phyloP scores from a whole-genome alignment of 2,888 invertebrate genomes.

The Agrotis puta region DNA sequence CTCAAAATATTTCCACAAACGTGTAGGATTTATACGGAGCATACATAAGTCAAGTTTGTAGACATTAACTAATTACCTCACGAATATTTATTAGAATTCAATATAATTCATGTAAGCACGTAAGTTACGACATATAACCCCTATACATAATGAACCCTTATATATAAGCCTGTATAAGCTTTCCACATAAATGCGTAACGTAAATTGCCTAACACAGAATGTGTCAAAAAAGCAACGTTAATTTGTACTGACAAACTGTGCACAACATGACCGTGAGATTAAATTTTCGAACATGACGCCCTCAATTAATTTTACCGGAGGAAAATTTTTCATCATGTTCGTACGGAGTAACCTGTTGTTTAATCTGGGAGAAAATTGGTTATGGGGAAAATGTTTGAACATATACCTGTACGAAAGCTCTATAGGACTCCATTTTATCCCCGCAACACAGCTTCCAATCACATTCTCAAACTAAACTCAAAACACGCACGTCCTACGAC shows the following conservation, averaged over 20 bases:
- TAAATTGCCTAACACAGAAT: slow-evolving; percentile 80
- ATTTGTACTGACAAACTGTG: slow-evolving; percentile 79
- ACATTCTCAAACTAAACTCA: slow-evolving; percentile 62
- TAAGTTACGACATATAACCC: slow-evolving; percentile 46
- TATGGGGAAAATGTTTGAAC: slow-evolving; percentile 67
- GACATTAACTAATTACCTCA: slow-evolving; percentile 23
- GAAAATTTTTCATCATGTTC: slow-evolving; percentile 80
- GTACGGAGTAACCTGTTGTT: slow-evolving; percentile 72
- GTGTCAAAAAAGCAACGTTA: slow-evolving; percentile 78
- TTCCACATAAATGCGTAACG: slow-evolving; percentile 66
- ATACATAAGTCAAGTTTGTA: slow-evolving; percentile 8
- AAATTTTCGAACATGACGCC: slow-evolving; percentile 85
- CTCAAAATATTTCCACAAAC: background rate
- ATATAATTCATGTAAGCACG: slow-evolving; percentile 20
- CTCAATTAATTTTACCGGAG: slow-evolving; percentile 82
- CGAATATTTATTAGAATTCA: slow-evolving; percentile 38
- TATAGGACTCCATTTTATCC: slow-evolving; percentile 42
- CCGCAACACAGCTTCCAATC: slow-evolving; percentile 48
- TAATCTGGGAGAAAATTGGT: slow-evolving; percentile 75
- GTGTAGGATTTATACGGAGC: background rate
- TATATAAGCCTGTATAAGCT: slow-evolving; percentile 50
- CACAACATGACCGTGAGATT: slow-evolving; percentile 83
- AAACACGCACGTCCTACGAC: slow-evolving; percentile 82
- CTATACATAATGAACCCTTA: slow-evolving; percentile 61
- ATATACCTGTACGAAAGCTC: slow-evolving; percentile 64